Evolutionary conservation across 2,113 vertebrate genomes (phyloP).

Genomic region (Podarcis raffonei): DNA sequence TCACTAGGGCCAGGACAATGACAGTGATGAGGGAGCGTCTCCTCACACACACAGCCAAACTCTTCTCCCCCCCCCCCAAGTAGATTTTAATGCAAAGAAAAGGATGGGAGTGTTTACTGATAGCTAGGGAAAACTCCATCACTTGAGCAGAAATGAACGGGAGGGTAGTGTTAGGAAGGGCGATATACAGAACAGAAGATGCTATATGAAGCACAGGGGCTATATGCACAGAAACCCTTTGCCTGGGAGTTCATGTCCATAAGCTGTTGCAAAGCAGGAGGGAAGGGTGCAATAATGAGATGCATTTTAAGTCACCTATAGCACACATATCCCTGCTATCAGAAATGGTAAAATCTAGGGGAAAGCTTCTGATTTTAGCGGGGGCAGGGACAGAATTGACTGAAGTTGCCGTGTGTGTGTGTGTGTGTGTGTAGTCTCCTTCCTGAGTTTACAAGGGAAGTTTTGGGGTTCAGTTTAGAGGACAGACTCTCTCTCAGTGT

Average conservation of each 20-base stretch:
- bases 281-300: background rate
- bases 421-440: background rate
- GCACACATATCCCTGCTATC: background rate
- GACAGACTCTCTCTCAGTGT: too few species aligned
- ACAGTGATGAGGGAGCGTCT: background rate
- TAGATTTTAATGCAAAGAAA: background rate
- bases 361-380: background rate
- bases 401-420: background rate
- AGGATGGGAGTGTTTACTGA: background rate
- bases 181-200: background rate
- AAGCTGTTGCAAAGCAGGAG: background rate
- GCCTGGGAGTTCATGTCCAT: background rate
- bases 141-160: background rate
- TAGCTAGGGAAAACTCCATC: background rate
- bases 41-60: background rate
- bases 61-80: conserved; percentile 4
- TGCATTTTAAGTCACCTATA: background rate
- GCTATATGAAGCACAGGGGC: background rate
- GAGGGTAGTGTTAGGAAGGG: background rate
- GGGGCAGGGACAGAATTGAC: background rate
- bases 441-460: too few species aligned
- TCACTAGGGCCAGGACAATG: conserved; percentile 17
- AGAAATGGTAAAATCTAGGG: background rate
- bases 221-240: background rate
- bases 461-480: too few species aligned